Conservation (phyloP, 2,888 invertebrate genomes). For the Tipula lateralis region DNA sequence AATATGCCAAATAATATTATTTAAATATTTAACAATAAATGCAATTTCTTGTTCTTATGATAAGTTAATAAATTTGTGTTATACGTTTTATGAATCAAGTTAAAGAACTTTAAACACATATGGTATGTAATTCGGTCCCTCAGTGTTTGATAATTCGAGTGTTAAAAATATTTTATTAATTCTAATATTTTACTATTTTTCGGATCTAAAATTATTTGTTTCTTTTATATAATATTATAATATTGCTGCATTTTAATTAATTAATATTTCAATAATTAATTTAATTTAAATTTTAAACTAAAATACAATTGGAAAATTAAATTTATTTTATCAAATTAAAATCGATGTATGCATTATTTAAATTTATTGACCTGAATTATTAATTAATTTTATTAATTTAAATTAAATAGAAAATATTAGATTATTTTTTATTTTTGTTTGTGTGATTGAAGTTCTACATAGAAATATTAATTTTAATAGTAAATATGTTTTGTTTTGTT, state of each 20-base stretch:
- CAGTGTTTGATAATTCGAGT: not conserved
- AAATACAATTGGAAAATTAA: not conserved
- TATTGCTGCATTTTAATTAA: not conserved
- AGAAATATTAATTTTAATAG: not conserved
- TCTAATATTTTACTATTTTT: not conserved
- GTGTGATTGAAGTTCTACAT: not conserved
- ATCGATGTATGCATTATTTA: not conserved
- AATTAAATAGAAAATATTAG: not conserved
- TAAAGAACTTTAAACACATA: not conserved
- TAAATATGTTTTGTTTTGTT: not conserved
- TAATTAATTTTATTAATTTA: not conserved
- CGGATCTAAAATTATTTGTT: not conserved
- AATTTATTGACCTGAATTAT: not conserved
- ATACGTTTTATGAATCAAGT: not conserved
- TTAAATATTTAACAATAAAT: not conserved
- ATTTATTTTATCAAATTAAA: not conserved
- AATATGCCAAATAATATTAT: not conserved
- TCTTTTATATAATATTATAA: not conserved
- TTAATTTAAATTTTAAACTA: not conserved
- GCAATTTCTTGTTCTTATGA: not conserved
- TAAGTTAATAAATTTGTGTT: not conserved
- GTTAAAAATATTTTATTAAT: not conserved
- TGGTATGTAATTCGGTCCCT: not conserved
- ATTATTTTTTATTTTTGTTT: not conserved
- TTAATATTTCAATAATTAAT: not conserved